Evolutionary conservation across 2,797 vertebrate species (phyloP), one percentile per base, ranked within the genome.

Genomic region (Crotalus adamanteus): DNA sequence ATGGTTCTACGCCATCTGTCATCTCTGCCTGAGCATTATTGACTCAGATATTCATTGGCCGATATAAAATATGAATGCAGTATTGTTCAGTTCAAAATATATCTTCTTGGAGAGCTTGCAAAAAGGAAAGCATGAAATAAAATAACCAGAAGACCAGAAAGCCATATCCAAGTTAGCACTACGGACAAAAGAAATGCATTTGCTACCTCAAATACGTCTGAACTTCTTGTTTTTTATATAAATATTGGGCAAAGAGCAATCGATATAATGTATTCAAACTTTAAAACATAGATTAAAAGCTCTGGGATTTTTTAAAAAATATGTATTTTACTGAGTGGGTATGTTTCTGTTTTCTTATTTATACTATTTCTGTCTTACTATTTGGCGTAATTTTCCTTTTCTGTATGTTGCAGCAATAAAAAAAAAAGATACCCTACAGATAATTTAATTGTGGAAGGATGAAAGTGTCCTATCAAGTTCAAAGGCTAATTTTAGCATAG

Each of bases 401-500:
- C 61, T 28, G 26, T 13, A 28, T 12, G 26, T 63, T 63, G 61
- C 51, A 53, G 51, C 51, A 53, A 53, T 53, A 2, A 9, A 53
- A 53, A 53, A 53, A 53, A 53, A 53, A 53, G 51, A 53, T 53
- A 53, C 51, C 51, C 8, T 53, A 53, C 51, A 53, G 8, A 53
- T 53, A 53, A 53, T 53, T 53, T 53, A 53, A 53, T 53, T 53
- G 51, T 53, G 51, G 51, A 11, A 53, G 51, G 51, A 53, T 53
- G 51, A 53, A 53, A 53, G 9, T 53, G 51, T 53, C 8, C 1
- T 53, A 53, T 53, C 51, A 53, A 53, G 51, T 53, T 53, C 60
- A 51, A 83, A 91, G 3, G 86, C 63, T 91, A 88, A 91, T 93
- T 91, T 88, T 55, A 83, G 63, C 56, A 6, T 55, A 57, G 88